Conservation (phyloP, 2,797 vertebrate genomes). For the Enteromius paludinosus region DNA sequence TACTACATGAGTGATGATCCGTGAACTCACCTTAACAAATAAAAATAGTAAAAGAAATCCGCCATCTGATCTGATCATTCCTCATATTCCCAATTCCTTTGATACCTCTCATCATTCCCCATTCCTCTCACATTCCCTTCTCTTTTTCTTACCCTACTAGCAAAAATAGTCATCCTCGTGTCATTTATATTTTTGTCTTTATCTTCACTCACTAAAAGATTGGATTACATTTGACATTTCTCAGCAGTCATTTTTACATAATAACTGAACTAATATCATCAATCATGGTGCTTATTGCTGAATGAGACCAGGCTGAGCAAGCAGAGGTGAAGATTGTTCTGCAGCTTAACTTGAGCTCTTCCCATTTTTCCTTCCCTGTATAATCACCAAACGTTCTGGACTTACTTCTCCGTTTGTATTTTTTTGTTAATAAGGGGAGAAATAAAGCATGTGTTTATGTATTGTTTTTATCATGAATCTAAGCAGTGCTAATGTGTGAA, state of each 20-base stretch:
- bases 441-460: neutral
- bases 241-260: neutral
- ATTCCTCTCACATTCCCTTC: neutral
- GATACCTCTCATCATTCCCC: constrained; percentile 1
- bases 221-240: neutral
- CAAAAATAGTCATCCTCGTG: neutral
- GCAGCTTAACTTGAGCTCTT: neutral
- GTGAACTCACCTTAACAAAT: constrained; percentile 36
- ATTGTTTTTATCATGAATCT: neutral
- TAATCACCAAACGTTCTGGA: neutral
- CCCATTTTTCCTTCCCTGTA: neutral
- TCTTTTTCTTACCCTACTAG: neutral
- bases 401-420: neutral
- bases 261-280: constrained; percentile 28
- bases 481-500: constrained; percentile 8
- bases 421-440: neutral
- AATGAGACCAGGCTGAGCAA: neutral
- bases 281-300: neutral
- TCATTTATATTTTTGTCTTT: neutral
- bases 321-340: neutral
- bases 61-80: constrained; percentile 32
- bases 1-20: constrained; percentile 10
- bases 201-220: constrained; percentile 3
- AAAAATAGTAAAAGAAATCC: constrained; percentile 19
- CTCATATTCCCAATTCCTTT: neutral